These are phyloP conservation scores for Oncorhynchus kisutch DNA, from an alignment of 2,113 vertebrate species.

Conservation along the genomic window DNA sequence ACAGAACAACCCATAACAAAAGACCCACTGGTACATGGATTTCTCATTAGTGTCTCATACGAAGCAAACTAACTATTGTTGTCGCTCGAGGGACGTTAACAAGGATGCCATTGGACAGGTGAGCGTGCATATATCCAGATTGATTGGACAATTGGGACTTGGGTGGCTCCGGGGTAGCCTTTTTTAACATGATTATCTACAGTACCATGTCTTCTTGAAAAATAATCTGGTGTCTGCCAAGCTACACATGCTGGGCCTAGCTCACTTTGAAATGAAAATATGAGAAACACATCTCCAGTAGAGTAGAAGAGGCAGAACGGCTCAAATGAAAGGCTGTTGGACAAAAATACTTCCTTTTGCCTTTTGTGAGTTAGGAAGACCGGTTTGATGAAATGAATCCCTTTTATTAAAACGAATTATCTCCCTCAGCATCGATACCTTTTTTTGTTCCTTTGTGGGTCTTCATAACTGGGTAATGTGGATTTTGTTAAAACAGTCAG, in stretches of 20 bases:
- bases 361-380: constrained; percentile 19
- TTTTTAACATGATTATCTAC: neutral
- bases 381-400: constrained; percentile 14
- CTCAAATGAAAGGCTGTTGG: too few relatives aligned
- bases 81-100: neutral
- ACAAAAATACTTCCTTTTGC: neutral
- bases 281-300: too few relatives aligned
- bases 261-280: too few relatives aligned
- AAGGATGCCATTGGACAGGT: neutral
- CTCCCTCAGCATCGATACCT: neutral
- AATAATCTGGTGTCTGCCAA: too few relatives aligned
- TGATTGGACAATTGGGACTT: neutral
- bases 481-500: constrained; percentile 31
- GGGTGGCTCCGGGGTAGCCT: neutral
- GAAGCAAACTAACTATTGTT: neutral
- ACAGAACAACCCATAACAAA: too few relatives aligned
- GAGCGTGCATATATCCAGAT: neutral
- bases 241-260: neutral
- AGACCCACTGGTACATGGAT: neutral
- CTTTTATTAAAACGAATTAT: neutral
- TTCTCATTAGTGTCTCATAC: neutral
- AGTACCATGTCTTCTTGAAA: neutral
- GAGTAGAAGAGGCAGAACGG: too few relatives aligned
- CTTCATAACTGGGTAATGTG: constrained; percentile 26
- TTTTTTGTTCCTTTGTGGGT: constrained; percentile 14